Evolutionary conservation across 2,797 vertebrate genomes (phyloP), one percentile per base, ranked within the genome.

Genomic region (Gadopsis marmoratus): DNA sequence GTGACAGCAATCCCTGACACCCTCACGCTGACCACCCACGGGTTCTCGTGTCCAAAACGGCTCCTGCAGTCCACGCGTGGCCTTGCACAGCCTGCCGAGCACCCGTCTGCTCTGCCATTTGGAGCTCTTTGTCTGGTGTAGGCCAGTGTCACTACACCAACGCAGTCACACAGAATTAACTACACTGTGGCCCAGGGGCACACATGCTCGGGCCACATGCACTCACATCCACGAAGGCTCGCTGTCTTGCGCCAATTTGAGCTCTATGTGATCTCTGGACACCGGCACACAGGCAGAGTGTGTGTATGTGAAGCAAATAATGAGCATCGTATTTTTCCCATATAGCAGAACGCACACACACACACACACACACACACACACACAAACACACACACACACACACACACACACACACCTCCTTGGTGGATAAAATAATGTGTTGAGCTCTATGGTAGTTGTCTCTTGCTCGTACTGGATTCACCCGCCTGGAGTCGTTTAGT

Each of bases 71-170:
- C 53, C 55, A 23, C 45, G 29, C 7, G 29, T 59, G 21, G 50
- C 58, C 41, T 37, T 33, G 39, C 74, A 61, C 54, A 23, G n/a
- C 75, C 45, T 63, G 72, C 35, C 11, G 16, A 26, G 33, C 55
- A 5, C 31, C 74, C 55, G 65, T 82, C 76, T 82, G 80, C 31
- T 54, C 31, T 16, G 43, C 58, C 59, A 75, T 83, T 86, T 73
- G 78, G 59, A 73, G 75, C 55, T 53, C 59, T 60, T 41, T 47
- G 54, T 61, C 59, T 65, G 64, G 26, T 62, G 45, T 61, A 35
- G 41, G 33, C 37, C 12, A 33, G 19, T 43, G 13, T 43, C 66
- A 29, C 31, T 31, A 59, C 37, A 51, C 47, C n/a, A 50, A 41
- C 59, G 35, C 19, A 54, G 2, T 26, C 65, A 47, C 14, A 63